phyloP scores from a whole-genome alignment of 2,888 invertebrate species.

The Capitulum mitella region DNA sequence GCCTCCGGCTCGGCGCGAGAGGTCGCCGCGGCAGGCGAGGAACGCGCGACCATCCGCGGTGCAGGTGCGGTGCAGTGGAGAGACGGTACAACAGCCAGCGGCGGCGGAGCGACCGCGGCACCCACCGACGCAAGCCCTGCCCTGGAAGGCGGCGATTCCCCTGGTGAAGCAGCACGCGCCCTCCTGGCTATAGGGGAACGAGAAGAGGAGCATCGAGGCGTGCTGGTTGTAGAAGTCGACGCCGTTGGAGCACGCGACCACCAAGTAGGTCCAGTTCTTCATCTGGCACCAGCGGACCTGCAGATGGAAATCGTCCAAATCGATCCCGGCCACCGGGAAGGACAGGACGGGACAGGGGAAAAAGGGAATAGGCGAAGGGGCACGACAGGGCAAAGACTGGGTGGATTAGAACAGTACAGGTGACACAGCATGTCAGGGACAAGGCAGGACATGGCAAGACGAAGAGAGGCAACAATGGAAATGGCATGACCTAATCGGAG shows the following conservation, averaged over 20 bases:
- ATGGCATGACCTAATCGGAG: not conserved
- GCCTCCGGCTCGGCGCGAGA: too few species aligned
- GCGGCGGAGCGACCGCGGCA: too few species aligned
- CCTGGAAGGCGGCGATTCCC: conserved; percentile 28
- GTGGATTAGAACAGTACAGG: too few species aligned
- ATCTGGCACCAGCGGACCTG: conserved; percentile 29
- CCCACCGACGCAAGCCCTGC: conserved; percentile 29
- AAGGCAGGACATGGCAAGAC: not conserved
- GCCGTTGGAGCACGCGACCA: conserved; percentile 30
- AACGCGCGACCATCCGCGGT: too few species aligned
- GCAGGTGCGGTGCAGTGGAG: too few species aligned
- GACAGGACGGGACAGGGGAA: not conserved
- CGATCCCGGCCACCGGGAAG: not conserved
- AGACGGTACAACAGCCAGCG: too few species aligned
- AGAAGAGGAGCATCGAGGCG: conserved; percentile 32
- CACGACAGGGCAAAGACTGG: too few species aligned
- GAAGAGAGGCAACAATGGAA: not conserved
- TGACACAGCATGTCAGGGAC: not conserved
- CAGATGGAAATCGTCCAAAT: not conserved
- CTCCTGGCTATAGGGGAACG: conserved; percentile 29
- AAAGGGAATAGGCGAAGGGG: too few species aligned
- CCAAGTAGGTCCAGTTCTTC: conserved; percentile 26
- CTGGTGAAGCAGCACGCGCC: conserved; percentile 28
- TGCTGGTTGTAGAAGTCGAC: conserved; percentile 34
- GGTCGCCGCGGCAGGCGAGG: too few species aligned